Base-by-base conservation (phyloP, 2,797 vertebrate species). In the Melanotaenia parkinsoni region DNA sequence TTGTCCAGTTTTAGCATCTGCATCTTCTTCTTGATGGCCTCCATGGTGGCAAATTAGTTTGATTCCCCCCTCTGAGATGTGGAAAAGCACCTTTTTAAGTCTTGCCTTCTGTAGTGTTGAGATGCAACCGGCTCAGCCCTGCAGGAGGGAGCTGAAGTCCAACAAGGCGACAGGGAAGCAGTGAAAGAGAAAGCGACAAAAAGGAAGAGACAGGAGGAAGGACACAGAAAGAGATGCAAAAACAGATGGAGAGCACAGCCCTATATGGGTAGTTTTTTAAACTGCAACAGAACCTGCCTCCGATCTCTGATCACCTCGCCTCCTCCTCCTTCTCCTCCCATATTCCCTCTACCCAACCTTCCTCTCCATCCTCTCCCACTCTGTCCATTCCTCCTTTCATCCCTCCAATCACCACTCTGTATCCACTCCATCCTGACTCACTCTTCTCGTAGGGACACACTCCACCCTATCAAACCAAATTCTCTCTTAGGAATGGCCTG, bases 1-100 rank as follows among this genome's bases (percentile, higher is more conserved):
- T 96, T 98, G 94, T 99, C 98, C 87, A 98, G 33, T 88, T 98
- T 99, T 88, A 98, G 91, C 97, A 98, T 98, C 94, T 99, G 97
- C 97, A 99, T 98, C 94, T 99, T 99, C 91, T 99, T 99, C 94
- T 97, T 99, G 93, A 99, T 99, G 79, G 98, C 98, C 85, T 99
- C 97, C 98, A 99, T 99, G 89, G 80, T 91, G 89, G 26, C 92
- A 79, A 92, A 97, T 97, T 37, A 38, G 45, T 63, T 47, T 26
- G 63, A 32, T 67, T 54, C 47, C 13, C 37, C 57, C 76, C 24
- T 75, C 16, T 4, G 35, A 62, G 68, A 85, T 89, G 59, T 72
- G 28, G n/a, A 72, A 80, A 30, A 1, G 53, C 58, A 68, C 67
- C 64, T 40, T 74, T 9, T 70, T 62, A 79, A 38, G 32, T 45